Base-by-base conservation (phyloP, 35 echinoderm and acorn worm genomes). In the Chiridota heheva region DNA sequence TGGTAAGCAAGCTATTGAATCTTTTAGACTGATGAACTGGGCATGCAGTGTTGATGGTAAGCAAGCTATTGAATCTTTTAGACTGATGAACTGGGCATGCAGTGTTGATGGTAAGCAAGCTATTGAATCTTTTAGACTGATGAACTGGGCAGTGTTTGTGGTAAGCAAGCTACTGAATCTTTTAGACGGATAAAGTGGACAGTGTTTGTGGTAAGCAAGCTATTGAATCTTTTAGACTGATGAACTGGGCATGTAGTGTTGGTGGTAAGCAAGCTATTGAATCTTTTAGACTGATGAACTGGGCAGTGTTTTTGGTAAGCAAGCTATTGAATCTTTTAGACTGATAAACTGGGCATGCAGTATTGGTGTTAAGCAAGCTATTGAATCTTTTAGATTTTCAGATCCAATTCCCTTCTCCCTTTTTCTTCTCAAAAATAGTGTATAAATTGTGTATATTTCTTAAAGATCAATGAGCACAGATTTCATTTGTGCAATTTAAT, bases 111-210 rank as follows among this genome's bases (percentile, higher is more conserved):
- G 89, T 91, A 86, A 81, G 87, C 57, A 8, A 44, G 28, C 58
- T 7, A 0, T 60, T 33, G 42, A 8, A 75, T 33, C 42, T 72
- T 42, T n/a, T 90, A 83, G 58, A 28, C 10, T 16, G 31, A 78
- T 81, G 67, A 96, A 66, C 90, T 90, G 70, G 68, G 83, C 4
- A 90, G 92, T 90, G 67, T 55, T 32, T 69, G 92, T 7, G 38
- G 57, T 32, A 69, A 87, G 16, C 90, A 87, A 44, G 48, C 90
- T 25, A 41, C 63, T 25, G 15, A 76, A 18, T 40, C 67, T 34
- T 67, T 34, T 86, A 82, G 31, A 90, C 92, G 1, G 92, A 96
- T 55, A 87, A 96, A 44, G 56, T 36, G 5, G 34, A 61, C 7
- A 39, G 40, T 16, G 31, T 81, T 28, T 96, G 92, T 56, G 30